Percentiles rank a stretch among this genome's conserved stretches.
phyloP scores from a whole-genome alignment of 2,888 invertebrate species.

The Volucella bombylans region DNA sequence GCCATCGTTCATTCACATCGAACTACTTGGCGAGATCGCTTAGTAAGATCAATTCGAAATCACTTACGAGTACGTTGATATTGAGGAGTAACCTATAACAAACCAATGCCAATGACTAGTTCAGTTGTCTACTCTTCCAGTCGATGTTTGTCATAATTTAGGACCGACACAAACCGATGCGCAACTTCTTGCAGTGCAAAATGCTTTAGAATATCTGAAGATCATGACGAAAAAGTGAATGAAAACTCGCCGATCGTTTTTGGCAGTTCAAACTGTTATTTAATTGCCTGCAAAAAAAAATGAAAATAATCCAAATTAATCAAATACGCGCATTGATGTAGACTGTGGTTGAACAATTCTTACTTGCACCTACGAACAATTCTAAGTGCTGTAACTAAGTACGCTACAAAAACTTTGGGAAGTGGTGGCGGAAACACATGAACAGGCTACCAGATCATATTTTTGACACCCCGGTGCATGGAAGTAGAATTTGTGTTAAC shows the following conservation, averaged over 20 bases:
- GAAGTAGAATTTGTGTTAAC: too few relatives aligned
- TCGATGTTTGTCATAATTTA: conserved; percentile 94
- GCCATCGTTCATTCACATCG: conserved; percentile 91
- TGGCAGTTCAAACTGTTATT: conserved; percentile 15
- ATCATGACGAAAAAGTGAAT: conserved; percentile 96
- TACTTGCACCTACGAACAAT: too few relatives aligned
- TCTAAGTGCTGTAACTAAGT: too few relatives aligned
- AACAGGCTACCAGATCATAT: too few relatives aligned
- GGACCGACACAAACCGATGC: conserved; percentile 92
- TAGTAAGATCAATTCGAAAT: conserved; percentile 96
- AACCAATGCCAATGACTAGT: conserved; percentile 95
- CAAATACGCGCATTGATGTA: too few relatives aligned
- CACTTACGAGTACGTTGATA: conserved; percentile 96
- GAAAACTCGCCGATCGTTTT: not conserved
- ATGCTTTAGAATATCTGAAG: conserved; percentile 95
- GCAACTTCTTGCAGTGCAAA: conserved; percentile 93
- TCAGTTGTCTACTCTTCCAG: conserved; percentile 94
- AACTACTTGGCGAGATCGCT: conserved; percentile 94
- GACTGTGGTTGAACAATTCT: too few relatives aligned
- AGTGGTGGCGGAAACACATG: too few relatives aligned
- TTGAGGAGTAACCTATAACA: conserved; percentile 92
- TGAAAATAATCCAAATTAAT: not conserved
- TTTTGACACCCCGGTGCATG: too few relatives aligned
- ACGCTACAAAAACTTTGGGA: too few relatives aligned
- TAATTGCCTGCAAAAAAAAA: conserved; percentile 31